Evolutionary conservation across 1,140 invertebrate genomes (phyloP).

Genomic region (Steinernema feltiae): DNA sequence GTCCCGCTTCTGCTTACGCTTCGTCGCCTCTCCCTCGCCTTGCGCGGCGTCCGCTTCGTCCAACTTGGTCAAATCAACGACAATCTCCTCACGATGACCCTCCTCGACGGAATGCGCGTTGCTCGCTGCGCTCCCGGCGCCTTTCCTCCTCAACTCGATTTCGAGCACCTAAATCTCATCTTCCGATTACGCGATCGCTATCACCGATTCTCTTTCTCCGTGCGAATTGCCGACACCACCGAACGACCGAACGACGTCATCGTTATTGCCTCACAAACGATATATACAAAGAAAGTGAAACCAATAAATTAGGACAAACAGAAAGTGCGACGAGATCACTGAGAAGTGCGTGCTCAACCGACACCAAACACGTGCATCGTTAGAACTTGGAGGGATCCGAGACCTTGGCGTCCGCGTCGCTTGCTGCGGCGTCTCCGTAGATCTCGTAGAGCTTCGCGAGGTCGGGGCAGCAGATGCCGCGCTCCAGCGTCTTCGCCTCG

Average conservation of each 20-base stretch:
- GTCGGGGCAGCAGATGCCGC: slow-evolving; percentile 16
- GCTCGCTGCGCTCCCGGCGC: background rate
- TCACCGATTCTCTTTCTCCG: background rate
- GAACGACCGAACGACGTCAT: background rate
- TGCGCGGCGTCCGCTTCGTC: background rate
- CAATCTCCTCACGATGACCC: background rate
- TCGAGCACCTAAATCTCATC: background rate
- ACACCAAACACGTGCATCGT: slow-evolving; percentile 1
- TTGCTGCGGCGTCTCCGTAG: background rate
- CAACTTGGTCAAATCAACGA: background rate
- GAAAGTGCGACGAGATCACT: slow-evolving; percentile 10
- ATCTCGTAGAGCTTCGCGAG: slow-evolving; percentile 6
- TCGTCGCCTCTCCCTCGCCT: background rate
- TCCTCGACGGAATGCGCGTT: background rate
- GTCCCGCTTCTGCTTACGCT: no score
- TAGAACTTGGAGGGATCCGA: slow-evolving; percentile 1
- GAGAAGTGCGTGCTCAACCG: slow-evolving; percentile 7
- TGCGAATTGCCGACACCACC: background rate
- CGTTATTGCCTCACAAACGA: background rate
- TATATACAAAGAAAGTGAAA: slow-evolving; percentile 9
- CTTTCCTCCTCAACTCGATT: background rate
- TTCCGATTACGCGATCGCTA: background rate
- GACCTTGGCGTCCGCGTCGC: background rate
- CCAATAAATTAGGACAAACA: slow-evolving; percentile 1
- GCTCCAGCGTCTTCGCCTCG: slow-evolving; percentile 8